Percentiles rank a stretch among this genome's conserved stretches.
Conservation (phyloP, 2,888 invertebrate genomes). For the Oxyteleia sp. region DNA sequence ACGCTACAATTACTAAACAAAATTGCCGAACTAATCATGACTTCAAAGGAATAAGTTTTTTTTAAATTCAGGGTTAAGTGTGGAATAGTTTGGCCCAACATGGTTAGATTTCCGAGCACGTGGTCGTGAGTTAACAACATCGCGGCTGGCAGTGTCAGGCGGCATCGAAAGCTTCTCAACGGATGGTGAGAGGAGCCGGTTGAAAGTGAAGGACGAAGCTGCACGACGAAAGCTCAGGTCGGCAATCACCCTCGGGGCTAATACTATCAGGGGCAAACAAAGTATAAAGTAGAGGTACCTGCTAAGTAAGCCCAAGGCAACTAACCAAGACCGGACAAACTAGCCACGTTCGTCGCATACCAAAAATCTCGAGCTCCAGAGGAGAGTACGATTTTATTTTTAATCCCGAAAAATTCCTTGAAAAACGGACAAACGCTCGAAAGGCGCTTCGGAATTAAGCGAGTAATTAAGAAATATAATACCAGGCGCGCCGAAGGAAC, state of each 20-base stretch:
- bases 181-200: slow-evolving; percentile 70
- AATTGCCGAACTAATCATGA: slow-evolving; percentile 8
- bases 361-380: slow-evolving; percentile 68
- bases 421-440: neutral
- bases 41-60: slow-evolving; percentile 11
- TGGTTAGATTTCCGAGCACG: slow-evolving; percentile 85
- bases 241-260: slow-evolving; percentile 85
- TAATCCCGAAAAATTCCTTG: neutral
- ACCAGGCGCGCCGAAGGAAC: neutral
- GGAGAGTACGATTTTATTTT: neutral
- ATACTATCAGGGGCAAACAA: slow-evolving; percentile 86
- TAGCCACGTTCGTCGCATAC: slow-evolving; percentile 79
- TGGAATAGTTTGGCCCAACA: slow-evolving; percentile 75
- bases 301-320: slow-evolving; percentile 84
- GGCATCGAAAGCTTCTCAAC: slow-evolving; percentile 76
- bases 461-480: slow-evolving; percentile 45
- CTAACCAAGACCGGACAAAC: slow-evolving; percentile 81
- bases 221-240: slow-evolving; percentile 77
- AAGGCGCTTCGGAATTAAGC: neutral
- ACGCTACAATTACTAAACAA: too few relatives aligned
- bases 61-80: slow-evolving; percentile 49
- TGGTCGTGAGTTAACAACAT: slow-evolving; percentile 84
- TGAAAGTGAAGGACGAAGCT: slow-evolving; percentile 64
- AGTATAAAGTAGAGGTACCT: slow-evolving; percentile 84
- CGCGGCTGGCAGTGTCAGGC: slow-evolving; percentile 80